These are phyloP conservation scores for Anagyrus pseudococci DNA, from an alignment of 2,888 invertebrate species.

Conservation along the genomic window DNA sequence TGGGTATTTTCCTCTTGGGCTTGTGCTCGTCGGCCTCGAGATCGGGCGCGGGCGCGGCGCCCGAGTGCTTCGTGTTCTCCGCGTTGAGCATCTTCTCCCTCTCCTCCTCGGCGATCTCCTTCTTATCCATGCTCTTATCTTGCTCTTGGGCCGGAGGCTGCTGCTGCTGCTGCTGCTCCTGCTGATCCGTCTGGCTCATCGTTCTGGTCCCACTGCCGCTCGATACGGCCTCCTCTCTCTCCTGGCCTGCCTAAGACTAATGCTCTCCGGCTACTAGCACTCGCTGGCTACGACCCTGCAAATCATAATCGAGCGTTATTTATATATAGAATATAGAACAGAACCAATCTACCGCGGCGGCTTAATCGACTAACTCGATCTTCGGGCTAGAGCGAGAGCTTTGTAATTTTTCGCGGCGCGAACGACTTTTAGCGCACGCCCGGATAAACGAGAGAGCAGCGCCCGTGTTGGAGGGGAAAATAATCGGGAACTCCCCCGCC, in stretches of 20 bases:
- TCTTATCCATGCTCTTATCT: constrained; percentile 56
- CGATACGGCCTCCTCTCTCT: constrained; percentile 6
- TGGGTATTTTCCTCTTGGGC: constrained; percentile 79
- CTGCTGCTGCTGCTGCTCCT: constrained; percentile 45
- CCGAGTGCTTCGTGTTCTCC: constrained; percentile 67
- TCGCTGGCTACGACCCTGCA: constrained; percentile 20
- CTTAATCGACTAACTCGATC: too few species aligned
- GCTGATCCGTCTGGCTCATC: constrained; percentile 46
- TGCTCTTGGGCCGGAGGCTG: constrained; percentile 45
- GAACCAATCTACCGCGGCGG: too few species aligned
- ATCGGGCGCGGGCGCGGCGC: constrained; percentile 59
- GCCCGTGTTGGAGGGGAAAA: too few species aligned
- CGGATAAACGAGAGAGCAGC: too few species aligned
- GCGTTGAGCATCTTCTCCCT: constrained; percentile 71
- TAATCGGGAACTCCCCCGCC: too few species aligned
- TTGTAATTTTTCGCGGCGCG: too few species aligned
- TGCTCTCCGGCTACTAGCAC: neutral
- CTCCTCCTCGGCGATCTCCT: constrained; percentile 61
- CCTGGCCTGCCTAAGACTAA: neutral
- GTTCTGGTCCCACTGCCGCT: too few species aligned
- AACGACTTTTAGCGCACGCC: too few species aligned
- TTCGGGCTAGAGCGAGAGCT: too few species aligned
- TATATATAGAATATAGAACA: too few species aligned
- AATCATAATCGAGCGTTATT: constrained; percentile 16
- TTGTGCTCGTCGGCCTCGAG: constrained; percentile 62